Conservation (phyloP, 2,113 vertebrate species). For the Drymodes brunneopygia region DNA sequence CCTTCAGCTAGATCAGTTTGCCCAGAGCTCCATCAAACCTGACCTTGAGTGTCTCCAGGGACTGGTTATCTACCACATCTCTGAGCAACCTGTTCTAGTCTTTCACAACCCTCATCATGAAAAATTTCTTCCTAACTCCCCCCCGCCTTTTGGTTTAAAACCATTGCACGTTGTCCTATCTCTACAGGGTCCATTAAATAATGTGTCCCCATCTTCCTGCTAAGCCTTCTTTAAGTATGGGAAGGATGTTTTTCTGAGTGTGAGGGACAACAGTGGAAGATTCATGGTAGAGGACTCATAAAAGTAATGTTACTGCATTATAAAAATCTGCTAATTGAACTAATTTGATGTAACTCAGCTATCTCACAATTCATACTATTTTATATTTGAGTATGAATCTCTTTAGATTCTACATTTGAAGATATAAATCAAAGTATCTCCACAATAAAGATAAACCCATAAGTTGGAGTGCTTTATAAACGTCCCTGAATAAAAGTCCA, state of each 20-base stretch:
- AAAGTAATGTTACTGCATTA: background rate
- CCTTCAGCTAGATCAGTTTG: background rate
- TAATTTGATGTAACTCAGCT: background rate
- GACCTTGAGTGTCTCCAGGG: background rate
- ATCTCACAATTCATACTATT: background rate
- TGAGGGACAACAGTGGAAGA: background rate
- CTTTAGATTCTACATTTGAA: background rate
- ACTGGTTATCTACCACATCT: background rate
- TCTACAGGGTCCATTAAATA: background rate
- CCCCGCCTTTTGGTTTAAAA: background rate
- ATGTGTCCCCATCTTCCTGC: background rate
- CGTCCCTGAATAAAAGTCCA: background rate
- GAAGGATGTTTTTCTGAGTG: background rate
- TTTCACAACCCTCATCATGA: background rate
- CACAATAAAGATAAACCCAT: background rate
- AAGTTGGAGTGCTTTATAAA: background rate
- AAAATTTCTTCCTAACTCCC: background rate
- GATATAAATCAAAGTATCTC: background rate
- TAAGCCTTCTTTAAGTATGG: background rate
- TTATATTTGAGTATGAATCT: background rate
- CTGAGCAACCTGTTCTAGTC: background rate
- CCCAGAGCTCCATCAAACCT: background rate
- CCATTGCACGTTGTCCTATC: accelerated
- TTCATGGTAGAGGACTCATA: background rate
- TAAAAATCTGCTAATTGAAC: background rate